Base-by-base conservation (phyloP, 1,140 invertebrate genomes). In the Cotesia typhae region DNA sequence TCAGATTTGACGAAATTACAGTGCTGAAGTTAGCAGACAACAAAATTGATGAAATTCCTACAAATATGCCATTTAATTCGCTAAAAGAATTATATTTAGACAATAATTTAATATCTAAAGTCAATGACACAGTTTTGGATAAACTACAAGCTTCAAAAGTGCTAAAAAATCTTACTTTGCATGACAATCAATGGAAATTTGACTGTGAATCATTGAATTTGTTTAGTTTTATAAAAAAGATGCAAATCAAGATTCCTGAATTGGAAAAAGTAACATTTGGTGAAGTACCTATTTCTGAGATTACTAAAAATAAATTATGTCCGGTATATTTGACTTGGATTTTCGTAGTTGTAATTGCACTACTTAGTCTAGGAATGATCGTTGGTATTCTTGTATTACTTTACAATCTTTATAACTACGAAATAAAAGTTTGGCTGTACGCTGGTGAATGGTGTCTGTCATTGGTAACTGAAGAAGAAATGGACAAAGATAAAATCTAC, bases 401-500 rank as follows among this genome's bases (percentile, higher is more conserved):
- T 0, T 94, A 90, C 79, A 92, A 91, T 74, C 88, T 90, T 57
- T 92, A 90, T 73, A 86, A 91, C 77, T 82, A 83, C 72, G 88
- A 91, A 78, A 89, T 94, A 41, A 90, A 93, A 84, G 88, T 94
- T 7, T 94, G 92, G 90, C 80, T 94, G 2, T 93, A 91, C 77
- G 89, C 91, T 1, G 89, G 91, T 75, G 87, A 89, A 57, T 77
- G 89, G 47, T 91, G 90, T 70, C 80, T 93, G 28, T 91, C 90
- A 85, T 89, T 90, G 14, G 89, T 94, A 12, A 91, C 90, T 2
- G 91, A 94, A 78, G 89, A 92, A 53, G 92, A 94, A 73, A 76
- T 94, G 1, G 94, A 95, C 77, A 91, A 91, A 74, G 90, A 94
- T 61, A 95, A 94, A 80, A 80, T 88, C 5, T 96, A 92, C 82